Conservation (phyloP, 2,888 invertebrate species). For the Isoperla grammatica region DNA sequence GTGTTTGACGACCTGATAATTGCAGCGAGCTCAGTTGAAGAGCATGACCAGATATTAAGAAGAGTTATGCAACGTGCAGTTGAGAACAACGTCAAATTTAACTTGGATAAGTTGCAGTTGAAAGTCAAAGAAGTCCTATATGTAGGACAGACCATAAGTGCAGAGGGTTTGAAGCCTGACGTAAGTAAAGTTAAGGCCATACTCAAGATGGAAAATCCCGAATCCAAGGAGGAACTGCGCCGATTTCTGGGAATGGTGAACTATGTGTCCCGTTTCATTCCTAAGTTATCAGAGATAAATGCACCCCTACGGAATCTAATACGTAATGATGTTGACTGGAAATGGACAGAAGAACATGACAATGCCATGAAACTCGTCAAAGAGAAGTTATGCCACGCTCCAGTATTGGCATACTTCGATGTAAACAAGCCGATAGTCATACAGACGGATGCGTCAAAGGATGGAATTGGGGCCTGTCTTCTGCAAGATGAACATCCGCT, state of each 20-base stretch:
- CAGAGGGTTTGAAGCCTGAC: slow-evolving; percentile 6
- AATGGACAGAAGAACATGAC: slow-evolving; percentile 20
- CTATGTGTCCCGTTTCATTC: slow-evolving; percentile 35
- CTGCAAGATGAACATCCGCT: slow-evolving; percentile 5
- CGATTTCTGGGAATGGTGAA: slow-evolving; percentile 36
- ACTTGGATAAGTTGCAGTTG: slow-evolving; percentile 14
- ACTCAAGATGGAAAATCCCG: slow-evolving; percentile 24
- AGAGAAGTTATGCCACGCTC: too few species aligned
- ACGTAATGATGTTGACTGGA: slow-evolving; percentile 22
- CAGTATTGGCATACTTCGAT: not conserved
- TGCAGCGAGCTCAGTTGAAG: slow-evolving; percentile 4
- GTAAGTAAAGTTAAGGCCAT: not conserved
- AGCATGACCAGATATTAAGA: slow-evolving; percentile 18
- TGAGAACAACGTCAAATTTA: slow-evolving; percentile 16
- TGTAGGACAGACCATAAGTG: slow-evolving; percentile 10
- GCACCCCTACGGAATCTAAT: slow-evolving; percentile 30
- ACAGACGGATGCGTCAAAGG: slow-evolving; percentile 1
- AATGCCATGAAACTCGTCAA: not conserved
- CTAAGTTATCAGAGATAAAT: slow-evolving; percentile 33
- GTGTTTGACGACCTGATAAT: slow-evolving; percentile 23
- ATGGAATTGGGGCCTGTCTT: slow-evolving; percentile 7
- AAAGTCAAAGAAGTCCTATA: slow-evolving; percentile 10
- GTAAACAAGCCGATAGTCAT: not conserved
- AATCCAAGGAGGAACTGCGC: slow-evolving; percentile 33
- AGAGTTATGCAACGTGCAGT: slow-evolving; percentile 16